Base-by-base conservation (phyloP, 1,140 invertebrate species). In the Mactra quadrangularis region DNA sequence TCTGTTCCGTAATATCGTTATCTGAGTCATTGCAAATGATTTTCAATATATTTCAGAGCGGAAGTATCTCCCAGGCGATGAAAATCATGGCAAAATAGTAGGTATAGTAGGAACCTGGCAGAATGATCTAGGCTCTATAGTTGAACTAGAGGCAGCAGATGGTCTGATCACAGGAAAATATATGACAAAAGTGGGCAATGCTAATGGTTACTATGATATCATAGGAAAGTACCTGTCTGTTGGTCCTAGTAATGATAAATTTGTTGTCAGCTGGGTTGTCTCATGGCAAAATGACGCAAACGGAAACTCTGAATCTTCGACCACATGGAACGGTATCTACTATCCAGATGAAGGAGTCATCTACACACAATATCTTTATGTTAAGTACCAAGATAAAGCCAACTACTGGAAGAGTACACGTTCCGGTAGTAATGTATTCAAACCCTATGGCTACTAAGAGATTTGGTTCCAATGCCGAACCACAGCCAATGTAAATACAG, bases 101-200 rank as follows among this genome's bases (percentile, higher is more conserved):
- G 31, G 29, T 22, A 35, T 64, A 35, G 60, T 33, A 2, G 60
- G 60, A 38, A 64, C 60, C 3, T 64, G 60, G 60, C 3, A 38
- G 19, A 64, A 64, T 45, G 11, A 64, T 29, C n/a, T 64, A 35
- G 22, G 22, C 4, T 64, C 60, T 25, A 45, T 11, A 25, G 38
- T 64, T 11, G 25, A 9, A 4, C 38, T 64, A 6, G 38, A 13
- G 31, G 33, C 29, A 13, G 19, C 15, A 31, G n/a, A 64, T n/a
- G 60, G 60, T 19, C 33, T 35, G n/a, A n/a, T 64, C 22, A 27
- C 9, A 35, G 60, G 60, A 9, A 64, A 45, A 45, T 64, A 64
- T 31, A 38, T 22, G n/a, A 25, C 33, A 35, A 19, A 3, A 7
- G 60, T 64, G 1, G 60, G 60, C 6, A 9, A 64, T 3, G 60